Evolutionary conservation across 92 coral and sea anemone genomes (phyloP).

Genomic region (Micromussa lordhowensis): DNA sequence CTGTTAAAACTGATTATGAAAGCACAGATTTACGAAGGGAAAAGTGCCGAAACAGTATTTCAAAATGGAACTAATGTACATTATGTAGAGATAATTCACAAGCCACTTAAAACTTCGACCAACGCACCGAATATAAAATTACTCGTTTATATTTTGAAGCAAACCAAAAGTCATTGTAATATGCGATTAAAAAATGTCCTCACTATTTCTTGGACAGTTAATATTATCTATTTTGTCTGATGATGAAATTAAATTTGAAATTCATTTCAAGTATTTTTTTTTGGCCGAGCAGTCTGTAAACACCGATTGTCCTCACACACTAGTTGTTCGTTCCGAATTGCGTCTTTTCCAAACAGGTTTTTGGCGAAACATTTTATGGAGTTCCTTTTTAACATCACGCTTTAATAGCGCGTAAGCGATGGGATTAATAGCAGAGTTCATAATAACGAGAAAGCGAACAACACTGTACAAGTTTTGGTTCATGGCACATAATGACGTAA

Average conservation of each 20-base stretch:
- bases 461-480: background rate
- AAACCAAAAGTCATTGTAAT: background rate
- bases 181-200: background rate
- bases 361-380: background rate
- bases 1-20: too few species aligned
- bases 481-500: background rate
- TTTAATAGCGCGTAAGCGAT: constrained; percentile 38
- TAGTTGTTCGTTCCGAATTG: constrained; percentile 11
- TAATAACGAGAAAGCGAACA: constrained; percentile 14
- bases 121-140: too few species aligned
- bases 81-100: too few species aligned
- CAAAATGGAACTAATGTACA: too few species aligned
- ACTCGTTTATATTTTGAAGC: background rate
- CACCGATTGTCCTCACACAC: background rate
- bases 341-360: background rate
- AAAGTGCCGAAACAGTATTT: too few species aligned
- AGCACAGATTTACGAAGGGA: too few species aligned
- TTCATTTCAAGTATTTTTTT: too few species aligned
- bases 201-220: background rate
- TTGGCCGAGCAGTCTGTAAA: background rate
- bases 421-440: constrained; percentile 31
- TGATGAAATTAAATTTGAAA: background rate
- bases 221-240: background rate
- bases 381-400: constrained; percentile 27
- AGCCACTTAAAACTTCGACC: too few species aligned